Evolutionary conservation across 2,113 vertebrate genomes (phyloP), one percentile per base, ranked within the genome.

Genomic region (Gila orcuttii): DNA sequence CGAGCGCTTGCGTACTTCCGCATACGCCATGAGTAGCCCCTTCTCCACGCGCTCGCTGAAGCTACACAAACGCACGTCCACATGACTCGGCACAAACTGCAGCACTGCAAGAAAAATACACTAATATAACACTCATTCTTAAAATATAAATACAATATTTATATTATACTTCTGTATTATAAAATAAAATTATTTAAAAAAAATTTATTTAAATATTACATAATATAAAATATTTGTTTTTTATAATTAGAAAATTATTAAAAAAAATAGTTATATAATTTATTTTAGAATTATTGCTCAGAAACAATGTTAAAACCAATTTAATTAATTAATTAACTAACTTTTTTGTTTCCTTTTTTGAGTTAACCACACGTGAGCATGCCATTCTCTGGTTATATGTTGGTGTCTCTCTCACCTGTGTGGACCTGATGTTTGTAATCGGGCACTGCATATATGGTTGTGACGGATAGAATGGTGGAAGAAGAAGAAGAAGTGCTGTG

Each of bases 1-100:
- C 0, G 92, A 93, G 10, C 95, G 93, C 4, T 94, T 94, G 57
- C 91, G 94, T 36, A 94, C 96, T 92, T 98, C 97, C 0, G 89
- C 81, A 42, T 97, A 96, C 0, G 97, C 98, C 84, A 94, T 92
- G 31, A 88, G 89, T 87, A 99, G 93, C 17, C 98, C 98, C 31
- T 93, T 95, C 93, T 99, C 97, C 0, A 99, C 94, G 3, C 91
- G 96, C 87, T 95, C 95, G 28, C 95, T 97, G 64, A 99, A 99
- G 93, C 95, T 97, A 83, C 98, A 99, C 87, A 99, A 93, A 3
- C 97, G 91, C 17, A 96, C 90, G 23, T 99, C 98, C 60, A 98
- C 90, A 0, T 95, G 95, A 15, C 92, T 90, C 31, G 98, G 98
- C 66, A 99, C 97, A 86, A 99, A 99, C 94, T 99, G 98, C 86